Conservation (phyloP, 1,140 invertebrate genomes). For the Megalopta genalis region DNA sequence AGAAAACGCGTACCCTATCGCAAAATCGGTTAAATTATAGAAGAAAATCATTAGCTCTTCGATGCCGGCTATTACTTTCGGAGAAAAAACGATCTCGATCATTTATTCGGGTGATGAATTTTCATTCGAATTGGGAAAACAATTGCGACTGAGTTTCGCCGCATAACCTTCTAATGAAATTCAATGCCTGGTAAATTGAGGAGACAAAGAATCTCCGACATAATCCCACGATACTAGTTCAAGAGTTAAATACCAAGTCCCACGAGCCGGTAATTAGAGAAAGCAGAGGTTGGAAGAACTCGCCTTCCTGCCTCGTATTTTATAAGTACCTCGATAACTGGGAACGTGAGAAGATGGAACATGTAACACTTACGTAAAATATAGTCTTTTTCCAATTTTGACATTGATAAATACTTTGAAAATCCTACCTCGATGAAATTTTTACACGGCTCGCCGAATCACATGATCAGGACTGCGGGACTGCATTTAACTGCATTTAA, state of each 20-base stretch:
- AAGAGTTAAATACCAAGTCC: slow-evolving; percentile 14
- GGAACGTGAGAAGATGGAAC: slow-evolving; percentile 4
- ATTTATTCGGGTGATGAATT: no score
- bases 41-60: no score
- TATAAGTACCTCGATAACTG: slow-evolving; percentile 3
- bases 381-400: no score
- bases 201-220: slow-evolving; percentile 2
- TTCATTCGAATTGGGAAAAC: background rate
- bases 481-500: no score
- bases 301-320: background rate
- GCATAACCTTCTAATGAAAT: slow-evolving; percentile 27
- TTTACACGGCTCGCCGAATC: no score
- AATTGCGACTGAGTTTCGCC: background rate
- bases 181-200: background rate
- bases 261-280: slow-evolving; percentile 17
- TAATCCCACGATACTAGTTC: slow-evolving; percentile 12
- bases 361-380: background rate
- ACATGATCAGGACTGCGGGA: no score
- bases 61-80: no score
- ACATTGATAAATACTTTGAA: no score
- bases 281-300: slow-evolving; percentile 8
- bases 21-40: no score
- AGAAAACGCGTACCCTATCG: no score
- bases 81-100: no score
- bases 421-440: no score